Evolutionary conservation across 2,797 vertebrate genomes (phyloP), one percentile per base, ranked within the genome.

Genomic region (Trichosurus vulpecula): DNA sequence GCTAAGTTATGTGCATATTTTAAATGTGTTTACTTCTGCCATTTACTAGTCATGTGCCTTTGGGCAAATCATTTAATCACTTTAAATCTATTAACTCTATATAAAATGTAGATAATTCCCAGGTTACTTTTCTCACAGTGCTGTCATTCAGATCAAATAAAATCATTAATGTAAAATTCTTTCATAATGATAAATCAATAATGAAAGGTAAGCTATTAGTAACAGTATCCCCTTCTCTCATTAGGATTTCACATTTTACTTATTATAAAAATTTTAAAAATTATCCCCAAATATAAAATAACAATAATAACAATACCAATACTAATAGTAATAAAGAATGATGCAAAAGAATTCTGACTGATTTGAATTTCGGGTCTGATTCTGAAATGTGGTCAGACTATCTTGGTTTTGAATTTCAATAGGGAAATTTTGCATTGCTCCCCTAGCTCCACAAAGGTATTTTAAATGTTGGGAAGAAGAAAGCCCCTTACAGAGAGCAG

Each of bases 381-480:
- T 98, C 97, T 97, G 92, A 97, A 98, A 98, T 96, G 94, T 97
- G 96, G 95, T 97, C 97, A 97, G 61, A 58, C 74, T 97, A 92
- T 96, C 66, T 96, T 92, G 92, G 54, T 97, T 96, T 97, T 97
- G 97, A 97, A 98, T 97, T 98, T 98, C 96, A 97, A 96, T 96
- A 96, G 90, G 94, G 52, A 96, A 95, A 97, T 97, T 98, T 97
- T 97, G 95, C 96, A 96, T 95, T 57, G 94, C 41, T 97, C 1
- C 96, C 53, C 81, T 94, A 95, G 91, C 95, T 96, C 90, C 56
- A 96, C 94, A 97, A 96, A 97, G 92, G 96, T 95, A 94, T 96
- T 97, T 97, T 97, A 97, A 97, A 98, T 95, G 93, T 95, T 95
- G 90, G 54, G 58, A 93, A 96, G 90, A 96, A 97, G 95, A 96